Conservation (phyloP, 2,797 vertebrate species). For the Gymnopithys bicolor region DNA sequence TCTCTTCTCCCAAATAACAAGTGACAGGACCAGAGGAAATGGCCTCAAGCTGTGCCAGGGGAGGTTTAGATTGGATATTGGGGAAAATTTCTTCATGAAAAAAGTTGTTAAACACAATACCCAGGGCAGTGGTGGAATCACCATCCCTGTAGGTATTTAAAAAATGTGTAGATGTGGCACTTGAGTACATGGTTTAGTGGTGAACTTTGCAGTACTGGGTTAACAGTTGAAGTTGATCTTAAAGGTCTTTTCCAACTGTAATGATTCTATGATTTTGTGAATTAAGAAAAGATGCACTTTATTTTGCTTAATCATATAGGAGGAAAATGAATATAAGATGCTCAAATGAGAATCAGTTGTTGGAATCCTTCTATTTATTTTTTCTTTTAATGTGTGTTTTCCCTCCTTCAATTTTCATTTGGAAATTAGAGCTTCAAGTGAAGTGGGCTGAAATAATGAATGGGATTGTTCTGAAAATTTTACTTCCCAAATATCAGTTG, state of each 20-base stretch:
- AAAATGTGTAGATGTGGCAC: background rate
- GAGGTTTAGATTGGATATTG: background rate
- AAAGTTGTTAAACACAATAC: background rate
- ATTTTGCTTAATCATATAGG: conserved; percentile 42
- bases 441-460: conserved; percentile 57
- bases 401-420: conserved; percentile 40
- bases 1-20: background rate
- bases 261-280: background rate
- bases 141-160: background rate
- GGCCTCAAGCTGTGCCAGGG: background rate
- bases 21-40: background rate
- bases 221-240: background rate
- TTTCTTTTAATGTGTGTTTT: conserved; percentile 56
- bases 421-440: conserved; percentile 37
- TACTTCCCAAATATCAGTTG: conserved; percentile 28
- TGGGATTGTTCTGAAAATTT: conserved; percentile 40
- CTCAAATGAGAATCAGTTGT: conserved; percentile 51
- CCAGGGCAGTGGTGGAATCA: background rate
- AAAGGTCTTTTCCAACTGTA: background rate
- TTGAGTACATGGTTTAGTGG: background rate
- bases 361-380: conserved; percentile 43
- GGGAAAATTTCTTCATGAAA: background rate
- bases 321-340: conserved; percentile 25
- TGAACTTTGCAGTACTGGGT: background rate
- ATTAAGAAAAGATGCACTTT: conserved; percentile 49